A percentile compares a stretch with the other conserved stretches of the same genome.
Conservation (phyloP, 2,888 invertebrate species). For the Acleris emargana region DNA sequence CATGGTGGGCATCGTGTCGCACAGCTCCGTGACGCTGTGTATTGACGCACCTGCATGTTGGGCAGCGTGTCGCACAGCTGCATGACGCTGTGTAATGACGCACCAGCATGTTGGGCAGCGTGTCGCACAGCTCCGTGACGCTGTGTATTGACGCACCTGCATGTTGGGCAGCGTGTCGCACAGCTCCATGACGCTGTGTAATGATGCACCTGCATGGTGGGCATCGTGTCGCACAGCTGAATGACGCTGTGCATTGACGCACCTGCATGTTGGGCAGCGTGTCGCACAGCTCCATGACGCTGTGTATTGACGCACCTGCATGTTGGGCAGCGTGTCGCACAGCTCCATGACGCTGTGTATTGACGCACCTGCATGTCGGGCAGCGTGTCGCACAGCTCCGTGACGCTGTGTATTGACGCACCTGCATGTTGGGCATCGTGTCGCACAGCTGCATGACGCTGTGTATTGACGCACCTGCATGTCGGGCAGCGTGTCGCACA, state of each 20-base stretch:
- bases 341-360: too few species aligned
- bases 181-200: slow-evolving; percentile 86
- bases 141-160: slow-evolving; percentile 79
- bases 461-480: too few species aligned
- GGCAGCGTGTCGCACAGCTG: slow-evolving; percentile 88
- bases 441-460: too few species aligned
- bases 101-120: slow-evolving; percentile 87
- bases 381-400: slow-evolving; percentile 88
- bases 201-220: slow-evolving; percentile 84
- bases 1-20: slow-evolving; percentile 87
- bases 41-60: slow-evolving; percentile 83
- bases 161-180: slow-evolving; percentile 88
- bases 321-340: too few species aligned
- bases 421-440: too few species aligned
- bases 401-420: slow-evolving; percentile 64
- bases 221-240: slow-evolving; percentile 87
- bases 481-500: too few species aligned
- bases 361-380: slow-evolving; percentile 80
- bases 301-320: too few species aligned
- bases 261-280: slow-evolving; percentile 87
- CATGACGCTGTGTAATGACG: slow-evolving; percentile 76
- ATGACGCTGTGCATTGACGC: slow-evolving; percentile 76
- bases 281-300: slow-evolving; percentile 85
- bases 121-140: slow-evolving; percentile 87
- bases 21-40: slow-evolving; percentile 84